Percentiles rank a stretch among this genome's conserved stretches.
These are phyloP conservation scores for Procapra przewalskii DNA, from an alignment of 2,113 vertebrate genomes.

Conservation along the genomic window DNA sequence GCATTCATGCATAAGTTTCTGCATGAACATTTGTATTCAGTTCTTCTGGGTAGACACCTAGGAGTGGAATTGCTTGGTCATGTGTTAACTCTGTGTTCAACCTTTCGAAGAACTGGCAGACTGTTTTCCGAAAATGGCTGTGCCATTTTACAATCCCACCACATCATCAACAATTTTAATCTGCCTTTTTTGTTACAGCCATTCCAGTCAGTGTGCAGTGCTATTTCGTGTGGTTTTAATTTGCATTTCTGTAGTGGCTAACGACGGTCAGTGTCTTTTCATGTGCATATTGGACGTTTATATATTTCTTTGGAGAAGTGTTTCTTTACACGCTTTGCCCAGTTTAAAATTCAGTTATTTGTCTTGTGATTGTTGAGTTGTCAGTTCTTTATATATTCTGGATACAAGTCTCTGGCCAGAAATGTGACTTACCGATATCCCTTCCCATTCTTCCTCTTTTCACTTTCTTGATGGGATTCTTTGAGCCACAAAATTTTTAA, in stretches of 20 bases:
- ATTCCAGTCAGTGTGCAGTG: neutral
- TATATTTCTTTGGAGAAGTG: neutral
- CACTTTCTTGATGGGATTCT: neutral
- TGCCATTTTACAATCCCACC: neutral
- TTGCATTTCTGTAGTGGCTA: neutral
- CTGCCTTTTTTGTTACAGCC: neutral
- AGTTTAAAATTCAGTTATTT: neutral
- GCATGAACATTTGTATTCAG: fast-evolving
- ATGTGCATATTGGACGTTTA: neutral
- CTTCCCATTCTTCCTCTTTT: neutral
- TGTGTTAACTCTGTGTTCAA: neutral
- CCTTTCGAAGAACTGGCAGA: neutral
- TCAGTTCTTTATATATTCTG: neutral
- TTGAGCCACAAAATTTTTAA: neutral
- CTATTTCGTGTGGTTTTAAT: neutral
- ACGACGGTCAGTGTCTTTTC: neutral
- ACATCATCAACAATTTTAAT: fast-evolving
- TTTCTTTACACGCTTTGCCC: neutral
- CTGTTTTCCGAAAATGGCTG: neutral
- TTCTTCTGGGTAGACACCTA: neutral
- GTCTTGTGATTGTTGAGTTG: neutral
- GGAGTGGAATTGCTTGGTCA: neutral
- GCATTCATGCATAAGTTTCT: neutral
- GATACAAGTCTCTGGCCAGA: neutral
- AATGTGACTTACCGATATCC: neutral